Evolutionary conservation across 2,888 invertebrate species (phyloP).

Genomic region (Germaria angustata): DNA sequence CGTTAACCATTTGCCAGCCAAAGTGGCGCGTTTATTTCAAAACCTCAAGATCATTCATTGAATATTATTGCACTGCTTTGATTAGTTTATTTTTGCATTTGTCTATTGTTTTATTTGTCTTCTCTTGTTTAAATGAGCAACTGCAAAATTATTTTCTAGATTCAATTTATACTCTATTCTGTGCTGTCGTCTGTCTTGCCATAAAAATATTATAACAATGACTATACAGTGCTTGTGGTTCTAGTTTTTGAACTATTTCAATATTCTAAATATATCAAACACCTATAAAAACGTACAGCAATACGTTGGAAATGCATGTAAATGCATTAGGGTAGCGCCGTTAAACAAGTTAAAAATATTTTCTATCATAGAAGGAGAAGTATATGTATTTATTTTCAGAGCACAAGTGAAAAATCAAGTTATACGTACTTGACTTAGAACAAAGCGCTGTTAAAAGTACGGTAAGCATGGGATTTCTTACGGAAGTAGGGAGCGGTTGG

Average conservation of each 20-base stretch:
- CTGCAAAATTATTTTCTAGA: constrained; percentile 15
- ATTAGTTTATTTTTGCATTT: neutral
- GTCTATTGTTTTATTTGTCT: neutral
- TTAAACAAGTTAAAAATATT: too few relatives aligned
- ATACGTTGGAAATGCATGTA: neutral
- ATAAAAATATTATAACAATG: constrained; percentile 3
- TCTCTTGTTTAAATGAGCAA: constrained; percentile 31
- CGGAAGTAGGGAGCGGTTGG: neutral
- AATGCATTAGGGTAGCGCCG: neutral
- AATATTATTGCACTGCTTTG: neutral
- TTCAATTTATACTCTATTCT: neutral
- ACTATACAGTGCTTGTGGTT: constrained; percentile 21
- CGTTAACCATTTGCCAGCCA: constrained; percentile 60
- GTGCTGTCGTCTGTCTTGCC: neutral
- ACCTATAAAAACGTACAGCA: neutral
- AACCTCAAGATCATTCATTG: constrained; percentile 16
- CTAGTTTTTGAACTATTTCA: neutral
- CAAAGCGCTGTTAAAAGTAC: too few relatives aligned
- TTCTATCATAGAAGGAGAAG: too few relatives aligned
- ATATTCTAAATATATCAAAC: neutral
- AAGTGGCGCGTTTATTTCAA: constrained; percentile 51
- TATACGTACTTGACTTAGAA: too few relatives aligned
- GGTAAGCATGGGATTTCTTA: too few relatives aligned
- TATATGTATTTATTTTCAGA: too few relatives aligned
- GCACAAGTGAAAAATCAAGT: too few relatives aligned